Evolutionary conservation across 2,113 vertebrate genomes (phyloP), one percentile per base, ranked within the genome.

Genomic region (Anas platyrhynchos): DNA sequence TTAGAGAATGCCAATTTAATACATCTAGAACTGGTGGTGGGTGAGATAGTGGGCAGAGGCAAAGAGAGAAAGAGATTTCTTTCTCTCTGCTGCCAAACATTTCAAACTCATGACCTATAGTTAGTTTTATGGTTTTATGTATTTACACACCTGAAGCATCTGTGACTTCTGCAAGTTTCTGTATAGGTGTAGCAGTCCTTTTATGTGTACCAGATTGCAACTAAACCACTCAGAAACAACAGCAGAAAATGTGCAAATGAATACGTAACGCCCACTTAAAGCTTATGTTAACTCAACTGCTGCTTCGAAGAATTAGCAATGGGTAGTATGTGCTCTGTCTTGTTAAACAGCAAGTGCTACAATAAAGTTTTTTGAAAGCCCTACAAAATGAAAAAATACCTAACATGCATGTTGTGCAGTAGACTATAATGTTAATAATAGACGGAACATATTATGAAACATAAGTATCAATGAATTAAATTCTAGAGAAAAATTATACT

Each of bases 161-260:
- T 73, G 15, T 29, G 48, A 50, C 54, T 88, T 68, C 34, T 92
- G 4, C n/a, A 68, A 67, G 16, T n/a, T 22, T 67, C 67, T 63
- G 32, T 71, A 26, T 44, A 80, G 72, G 18, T 90, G 48, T 83
- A 58, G 12, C 26, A 86, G 83, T 69, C 54, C 66, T 93, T 72
- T 79, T 67, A 69, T 16, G 27, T 55, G 62, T 10, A 91, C 23
- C 90, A 94, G 76, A 92, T 78, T 93, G 73, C 83, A 88, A 55
- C 61, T 78, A 68, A 90, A 75, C 41, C 62, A 94, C 76, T 86
- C 88, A 91, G 29, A 71, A 75, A 48, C 55, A 90, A 65, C 56
- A 90, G 63, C 80, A 90, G 79, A 86, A 96, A 93, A 95, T 94
- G 76, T 97, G 88, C 88, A 93, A 93, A 96, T 94, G 71, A 86